Base-by-base conservation (phyloP, 2,113 vertebrate genomes). In the Monopterus albus region DNA sequence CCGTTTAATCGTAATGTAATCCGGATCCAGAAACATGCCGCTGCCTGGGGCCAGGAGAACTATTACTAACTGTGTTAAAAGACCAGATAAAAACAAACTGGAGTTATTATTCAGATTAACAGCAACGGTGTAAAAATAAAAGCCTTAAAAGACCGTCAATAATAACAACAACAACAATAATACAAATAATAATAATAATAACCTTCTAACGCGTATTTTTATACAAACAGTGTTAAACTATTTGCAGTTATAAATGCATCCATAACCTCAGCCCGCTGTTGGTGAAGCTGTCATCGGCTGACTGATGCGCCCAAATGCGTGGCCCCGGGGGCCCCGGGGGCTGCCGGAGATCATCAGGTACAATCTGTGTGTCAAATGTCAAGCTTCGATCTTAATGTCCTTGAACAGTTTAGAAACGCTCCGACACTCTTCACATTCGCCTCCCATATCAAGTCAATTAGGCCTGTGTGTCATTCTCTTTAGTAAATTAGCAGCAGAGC, bases 341-440 rank as follows among this genome's bases (percentile, higher is more conserved):
- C 85, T 65, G 43, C 53, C 5, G 49, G 79, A 72, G 88, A 91
- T 93, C 92, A 92, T 91, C 92, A 92, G 91, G 92, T 92, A 90
- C 91, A 88, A 81, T 89, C 87, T 83, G 90, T 79, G 79, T 92
- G 91, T 90, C 92, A 92, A 89, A 88, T 92, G 92, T 96, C 93
- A 93, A 94, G 94, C 93, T 95, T 91, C 92, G 88, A 91, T 94
- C 94, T 95, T 96, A 96, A 95, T 90, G 92, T 87, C 82, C 91
- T 93, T 94, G 93, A 96, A 96, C 95, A 93, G 93, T 94, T 94
- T 96, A 95, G 96, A 96, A 95, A 96, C 93, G 93, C 92, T 89
- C 86, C 94, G 95, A 92, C 94, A 94, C 93, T 93, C 93, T 84
- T 88, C 91, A 93, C 93, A 97, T 96, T 94, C 94, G 94, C 96